Percentiles rank a stretch among this genome's conserved stretches.
Conservation (phyloP, 2,113 vertebrate genomes). For the Parotia lawesii region DNA sequence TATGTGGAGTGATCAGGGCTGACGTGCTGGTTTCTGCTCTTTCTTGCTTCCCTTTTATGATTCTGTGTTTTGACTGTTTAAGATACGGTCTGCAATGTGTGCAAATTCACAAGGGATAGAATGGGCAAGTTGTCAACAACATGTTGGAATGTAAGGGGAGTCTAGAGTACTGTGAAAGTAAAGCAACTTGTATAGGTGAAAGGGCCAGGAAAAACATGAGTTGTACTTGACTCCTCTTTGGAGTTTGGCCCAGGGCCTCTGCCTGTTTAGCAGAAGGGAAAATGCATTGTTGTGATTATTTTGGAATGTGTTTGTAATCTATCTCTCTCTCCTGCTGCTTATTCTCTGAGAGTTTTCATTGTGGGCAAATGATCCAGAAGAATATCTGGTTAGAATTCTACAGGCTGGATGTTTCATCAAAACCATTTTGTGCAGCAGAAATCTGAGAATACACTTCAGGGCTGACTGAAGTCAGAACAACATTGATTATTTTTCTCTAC, state of each 20-base stretch:
- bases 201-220: not conserved
- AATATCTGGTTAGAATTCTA: not conserved
- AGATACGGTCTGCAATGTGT: not conserved
- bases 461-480: not conserved
- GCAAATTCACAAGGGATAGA: not conserved
- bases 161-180: not conserved
- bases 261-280: not conserved
- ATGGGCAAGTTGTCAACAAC: rapidly evolving
- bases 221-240: not conserved
- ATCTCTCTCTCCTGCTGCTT: not conserved
- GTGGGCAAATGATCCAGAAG: not conserved
- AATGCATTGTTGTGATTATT: not conserved
- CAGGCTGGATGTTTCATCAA: not conserved
- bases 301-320: not conserved
- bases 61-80: not conserved
- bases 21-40: not conserved
- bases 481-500: not conserved
- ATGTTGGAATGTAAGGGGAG: not conserved
- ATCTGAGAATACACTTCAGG: not conserved
- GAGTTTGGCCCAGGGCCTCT: not conserved
- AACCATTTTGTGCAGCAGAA: not conserved
- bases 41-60: not conserved
- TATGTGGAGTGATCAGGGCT: not conserved
- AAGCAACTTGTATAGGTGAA: not conserved
- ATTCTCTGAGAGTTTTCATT: not conserved